Percentiles rank a stretch among this genome's conserved stretches.
phyloP scores from a whole-genome alignment of 1,140 invertebrate genomes.

The Rhyzopertha dominica region DNA sequence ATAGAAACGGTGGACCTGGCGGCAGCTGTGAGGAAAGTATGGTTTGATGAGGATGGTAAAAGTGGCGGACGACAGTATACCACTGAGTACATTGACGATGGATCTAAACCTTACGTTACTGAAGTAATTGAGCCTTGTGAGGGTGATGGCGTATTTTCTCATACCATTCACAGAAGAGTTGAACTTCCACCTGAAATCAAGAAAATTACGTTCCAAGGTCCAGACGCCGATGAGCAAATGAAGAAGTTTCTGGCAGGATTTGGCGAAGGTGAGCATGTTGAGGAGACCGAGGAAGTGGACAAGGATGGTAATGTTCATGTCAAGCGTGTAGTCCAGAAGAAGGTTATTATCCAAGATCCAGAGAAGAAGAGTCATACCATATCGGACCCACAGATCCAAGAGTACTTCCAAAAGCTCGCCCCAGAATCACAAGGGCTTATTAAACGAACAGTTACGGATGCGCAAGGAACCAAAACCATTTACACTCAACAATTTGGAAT shows the following conservation, averaged over 20 bases:
- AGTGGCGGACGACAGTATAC: constrained; percentile 22
- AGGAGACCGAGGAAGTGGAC: constrained; percentile 49
- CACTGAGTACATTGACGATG: constrained; percentile 38
- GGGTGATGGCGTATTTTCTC: constrained; percentile 43
- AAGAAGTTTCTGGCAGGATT: constrained; percentile 50
- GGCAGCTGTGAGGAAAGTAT: constrained; percentile 42
- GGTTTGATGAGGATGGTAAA: constrained; percentile 42
- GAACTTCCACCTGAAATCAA: constrained; percentile 50
- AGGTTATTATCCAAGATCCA: constrained; percentile 46
- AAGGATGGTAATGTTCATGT: constrained; percentile 51
- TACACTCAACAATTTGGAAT: constrained; percentile 23
- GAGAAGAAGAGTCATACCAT: constrained; percentile 29
- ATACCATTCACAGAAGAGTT: constrained; percentile 48
- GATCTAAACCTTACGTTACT: constrained; percentile 45
- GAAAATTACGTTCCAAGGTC: constrained; percentile 53
- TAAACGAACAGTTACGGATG: constrained; percentile 22
- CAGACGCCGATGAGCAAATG: constrained; percentile 49
- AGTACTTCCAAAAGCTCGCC: constrained; percentile 6
- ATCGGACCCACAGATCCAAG: constrained; percentile 14
- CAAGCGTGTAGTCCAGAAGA: constrained; percentile 48
- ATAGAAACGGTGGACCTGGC: constrained; percentile 36
- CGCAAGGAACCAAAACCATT: constrained; percentile 22
- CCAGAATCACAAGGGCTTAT: constrained; percentile 11
- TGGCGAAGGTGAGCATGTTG: constrained; percentile 49
- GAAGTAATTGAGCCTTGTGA: constrained; percentile 47